Evolutionary conservation across 2,113 vertebrate genomes (phyloP), one percentile per base, ranked within the genome.

Genomic region (Plectropomus leopardus): DNA sequence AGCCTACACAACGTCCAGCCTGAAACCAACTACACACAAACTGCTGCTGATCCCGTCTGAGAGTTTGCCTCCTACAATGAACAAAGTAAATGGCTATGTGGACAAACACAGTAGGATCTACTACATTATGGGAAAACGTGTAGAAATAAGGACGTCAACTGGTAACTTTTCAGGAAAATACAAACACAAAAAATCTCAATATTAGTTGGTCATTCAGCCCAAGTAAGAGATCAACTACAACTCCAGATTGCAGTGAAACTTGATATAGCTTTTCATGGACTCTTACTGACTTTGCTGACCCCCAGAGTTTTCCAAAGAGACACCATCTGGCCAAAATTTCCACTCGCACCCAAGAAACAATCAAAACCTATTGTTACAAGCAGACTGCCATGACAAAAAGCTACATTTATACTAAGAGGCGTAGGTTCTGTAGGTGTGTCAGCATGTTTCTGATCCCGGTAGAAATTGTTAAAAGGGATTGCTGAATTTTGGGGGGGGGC

Each of bases 1-100:
- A 76, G 64, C 66, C 76, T 24, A 57, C 74, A 58, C 58, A 51
- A 65, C 78, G 54, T 83, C 78, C 84, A 69, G 58, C 66, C 67
- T 68, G 45, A 85, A 89, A 71, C 72, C 85, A 85, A 85, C 80
- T 60, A 28, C 51, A 84, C 88, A 71, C 72, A 87, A 85, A 85
- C 80, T 60, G 32, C 51, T 65, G 13, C 59, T 3, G 57, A 82
- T 91, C 78, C 80, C 23, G 72, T 53, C 74, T 69, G 76, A 71
- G 53, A 51, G 71, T 66, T 76, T n/a, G 55, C 40, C 34, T 70
- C 58, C 59, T 34, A 19, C 40, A 50, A 59, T 32, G 45, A 70
- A 69, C 60, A 74, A 10, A 26, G 24, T 53, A 30, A 50, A 44
- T 42, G 10, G 23, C 23, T 48, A 14, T 13, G 24, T 57, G 34